Conservation (phyloP, 2,888 invertebrate genomes). For the Agrilus mali region DNA sequence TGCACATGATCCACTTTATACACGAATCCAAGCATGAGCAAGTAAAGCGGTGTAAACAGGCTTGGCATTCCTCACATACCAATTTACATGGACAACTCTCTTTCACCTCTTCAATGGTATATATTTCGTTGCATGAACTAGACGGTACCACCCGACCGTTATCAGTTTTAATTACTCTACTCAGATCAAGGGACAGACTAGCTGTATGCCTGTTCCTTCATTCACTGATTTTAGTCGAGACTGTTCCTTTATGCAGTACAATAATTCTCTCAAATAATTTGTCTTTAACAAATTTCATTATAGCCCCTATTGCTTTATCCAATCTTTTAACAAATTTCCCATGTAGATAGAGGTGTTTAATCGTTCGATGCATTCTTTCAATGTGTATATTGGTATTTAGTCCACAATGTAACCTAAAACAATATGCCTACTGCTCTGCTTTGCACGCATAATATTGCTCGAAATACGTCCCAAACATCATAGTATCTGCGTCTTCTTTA, state of each 20-base stretch:
- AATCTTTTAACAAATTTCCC: background rate
- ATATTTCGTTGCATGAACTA: too few species aligned
- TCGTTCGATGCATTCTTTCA: background rate
- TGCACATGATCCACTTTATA: slow-evolving; percentile 6
- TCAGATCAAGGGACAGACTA: too few species aligned
- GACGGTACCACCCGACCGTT: too few species aligned
- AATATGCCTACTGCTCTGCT: background rate
- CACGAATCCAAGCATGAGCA: background rate
- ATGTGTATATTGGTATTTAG: background rate
- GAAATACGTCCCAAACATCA: background rate
- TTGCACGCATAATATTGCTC: background rate
- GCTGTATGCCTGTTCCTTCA: too few species aligned
- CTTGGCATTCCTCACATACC: background rate
- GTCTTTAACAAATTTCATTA: background rate
- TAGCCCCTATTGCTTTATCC: background rate
- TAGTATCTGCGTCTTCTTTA: background rate
- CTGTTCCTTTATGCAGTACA: background rate
- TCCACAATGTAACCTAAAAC: background rate
- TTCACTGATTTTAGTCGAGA: too few species aligned
- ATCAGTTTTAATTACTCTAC: too few species aligned
- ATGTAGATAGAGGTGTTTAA: background rate
- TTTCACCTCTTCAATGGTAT: too few species aligned
- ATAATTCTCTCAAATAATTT: background rate
- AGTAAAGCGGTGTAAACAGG: background rate
- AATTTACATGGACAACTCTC: background rate